Evolutionary conservation across 2,113 vertebrate species (phyloP).

Genomic region (Maccullochella peelii): DNA sequence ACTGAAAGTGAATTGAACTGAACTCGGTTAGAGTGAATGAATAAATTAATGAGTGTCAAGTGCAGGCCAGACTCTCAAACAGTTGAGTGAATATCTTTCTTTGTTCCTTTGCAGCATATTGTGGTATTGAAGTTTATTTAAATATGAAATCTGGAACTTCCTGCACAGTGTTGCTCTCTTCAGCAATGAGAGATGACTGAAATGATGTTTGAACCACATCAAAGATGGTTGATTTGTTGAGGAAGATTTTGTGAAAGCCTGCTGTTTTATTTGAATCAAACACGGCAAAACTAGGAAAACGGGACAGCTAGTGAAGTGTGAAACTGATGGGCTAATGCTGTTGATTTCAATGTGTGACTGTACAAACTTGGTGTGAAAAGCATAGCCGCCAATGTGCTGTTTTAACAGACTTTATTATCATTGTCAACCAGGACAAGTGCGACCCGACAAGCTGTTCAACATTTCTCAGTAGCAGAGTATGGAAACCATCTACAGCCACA

Average conservation of each 20-base stretch:
- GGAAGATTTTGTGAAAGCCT: constrained; percentile 9
- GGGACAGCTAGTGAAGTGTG: neutral
- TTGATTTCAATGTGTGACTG: constrained; percentile 51
- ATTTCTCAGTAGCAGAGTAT: neutral
- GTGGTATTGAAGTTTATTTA: neutral
- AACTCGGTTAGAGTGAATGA: constrained; percentile 12
- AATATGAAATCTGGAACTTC: constrained; percentile 12
- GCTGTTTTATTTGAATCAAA: constrained; percentile 34
- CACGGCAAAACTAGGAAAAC: neutral
- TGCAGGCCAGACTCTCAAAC: neutral
- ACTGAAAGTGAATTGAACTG: constrained; percentile 1
- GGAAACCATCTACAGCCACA: neutral
- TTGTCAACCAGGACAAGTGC: constrained; percentile 40
- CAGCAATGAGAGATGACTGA: neutral
- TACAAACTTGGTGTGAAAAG: constrained; percentile 27
- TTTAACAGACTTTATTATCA: constrained; percentile 46
- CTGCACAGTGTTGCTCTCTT: neutral
- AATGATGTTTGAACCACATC: constrained; percentile 14
- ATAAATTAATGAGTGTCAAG: constrained; percentile 26
- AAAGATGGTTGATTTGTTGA: neutral
- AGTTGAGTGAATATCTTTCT: neutral
- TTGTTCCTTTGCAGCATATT: neutral
- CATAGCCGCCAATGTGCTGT: constrained; percentile 1
- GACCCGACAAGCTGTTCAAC: constrained; percentile 32
- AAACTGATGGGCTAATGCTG: constrained; percentile 35